Evolutionary conservation across 37 sponge, comb jelly and placozoan species (phyloP), one percentile per base, ranked within the genome.

Genomic region (Chondrosia reniformis): DNA sequence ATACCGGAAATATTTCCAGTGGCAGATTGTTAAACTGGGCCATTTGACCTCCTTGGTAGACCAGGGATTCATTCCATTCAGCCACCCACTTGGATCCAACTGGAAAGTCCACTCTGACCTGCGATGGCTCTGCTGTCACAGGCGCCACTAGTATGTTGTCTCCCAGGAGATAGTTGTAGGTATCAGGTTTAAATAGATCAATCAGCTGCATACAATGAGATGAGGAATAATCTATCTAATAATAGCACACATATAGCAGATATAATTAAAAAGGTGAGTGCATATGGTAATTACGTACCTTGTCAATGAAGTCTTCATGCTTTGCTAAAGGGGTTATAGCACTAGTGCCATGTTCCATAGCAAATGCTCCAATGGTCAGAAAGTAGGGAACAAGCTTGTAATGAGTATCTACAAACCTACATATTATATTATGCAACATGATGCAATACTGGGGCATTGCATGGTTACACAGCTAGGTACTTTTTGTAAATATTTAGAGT

Each of bases 91-190:
- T 28, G n/a, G n/a, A n/a, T 32, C 78, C 81, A 13, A 33, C n/a
- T 30, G 92, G 92, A 55, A 91, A 84, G 56, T 69, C 76, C 27
- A 91, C 87, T 19, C 17, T 4, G 7, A 82, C 75, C 9, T n/a
- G 3, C 3, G 25, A 7, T 4, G 58, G 55, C 8, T 74, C 82
- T 17, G 61, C 55, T 57, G 33, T 46, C 8, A 92, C 69, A 6
- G 92, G 92, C 36, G 84, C 83, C 21, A 92, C 92, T 4, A 92
- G 79, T 13, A 92, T 77, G 75, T 58, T 69, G 19, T 58, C 36
- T 0, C 92, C 92, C 21, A 92, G 82, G 4, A 92, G 63, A 67
- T 92, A 92, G 88, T 92, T 92, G 80, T 82, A 87, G 19, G 92
- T 92, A 38, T 57, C 43, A n/a, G 92, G 92, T 4, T 75, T 49